phyloP scores from a whole-genome alignment of 1,140 invertebrate genomes.

The Hormaphis cornu region DNA sequence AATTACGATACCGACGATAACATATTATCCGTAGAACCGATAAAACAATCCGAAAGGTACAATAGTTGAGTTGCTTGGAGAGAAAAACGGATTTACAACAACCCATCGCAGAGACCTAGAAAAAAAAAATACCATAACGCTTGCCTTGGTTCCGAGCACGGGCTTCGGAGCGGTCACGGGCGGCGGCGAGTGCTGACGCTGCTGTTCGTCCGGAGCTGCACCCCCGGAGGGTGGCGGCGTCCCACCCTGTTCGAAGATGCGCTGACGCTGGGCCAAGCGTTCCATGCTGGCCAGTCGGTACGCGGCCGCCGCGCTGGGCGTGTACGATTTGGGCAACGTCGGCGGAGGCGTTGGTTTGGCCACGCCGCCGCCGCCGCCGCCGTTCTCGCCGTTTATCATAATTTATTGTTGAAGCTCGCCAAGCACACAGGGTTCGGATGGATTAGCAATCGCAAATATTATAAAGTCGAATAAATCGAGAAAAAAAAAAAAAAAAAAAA shows the following conservation, averaged over 20 bases:
- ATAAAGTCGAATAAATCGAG: background rate
- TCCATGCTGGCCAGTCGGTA: slow-evolving; percentile 46
- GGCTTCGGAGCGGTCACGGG: slow-evolving; percentile 19
- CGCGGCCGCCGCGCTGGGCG: slow-evolving; percentile 47
- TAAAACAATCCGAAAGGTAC: no score
- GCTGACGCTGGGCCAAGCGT: slow-evolving; percentile 58
- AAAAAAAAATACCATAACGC: background rate
- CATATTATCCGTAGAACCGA: no score
- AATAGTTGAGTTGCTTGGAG: no score
- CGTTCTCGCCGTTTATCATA: slow-evolving; percentile 36
- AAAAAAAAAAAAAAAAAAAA: background rate
- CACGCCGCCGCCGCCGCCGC: slow-evolving; percentile 6
- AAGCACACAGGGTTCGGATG: no score
- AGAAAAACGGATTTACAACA: background rate
- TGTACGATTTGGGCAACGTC: slow-evolving; percentile 56
- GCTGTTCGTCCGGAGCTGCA: background rate
- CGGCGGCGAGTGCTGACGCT: background rate
- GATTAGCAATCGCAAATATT: background rate
- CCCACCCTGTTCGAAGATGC: slow-evolving; percentile 48
- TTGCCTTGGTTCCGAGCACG: slow-evolving; percentile 24
- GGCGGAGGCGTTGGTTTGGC: slow-evolving; percentile 51
- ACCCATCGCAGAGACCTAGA: no score
- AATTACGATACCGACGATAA: no score
- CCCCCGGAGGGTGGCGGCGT: background rate
- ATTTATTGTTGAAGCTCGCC: no score